Conservation (phyloP, 2,113 vertebrate species). For the Corythoichthys haematopterus region DNA sequence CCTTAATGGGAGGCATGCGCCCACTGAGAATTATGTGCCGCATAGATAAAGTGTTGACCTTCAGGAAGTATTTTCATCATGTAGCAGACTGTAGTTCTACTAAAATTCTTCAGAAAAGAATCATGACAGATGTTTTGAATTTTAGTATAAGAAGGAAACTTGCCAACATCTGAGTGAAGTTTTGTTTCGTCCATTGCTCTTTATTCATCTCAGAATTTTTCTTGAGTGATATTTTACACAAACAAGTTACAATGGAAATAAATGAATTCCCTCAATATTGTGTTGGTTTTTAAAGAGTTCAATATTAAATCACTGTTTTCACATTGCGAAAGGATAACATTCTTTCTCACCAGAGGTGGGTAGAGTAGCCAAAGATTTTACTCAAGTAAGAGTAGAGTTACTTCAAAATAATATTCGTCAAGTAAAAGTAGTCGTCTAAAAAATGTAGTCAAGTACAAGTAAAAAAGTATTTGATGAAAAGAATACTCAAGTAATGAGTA, state of each 20-base stretch:
- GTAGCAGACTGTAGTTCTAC: conserved; percentile 36
- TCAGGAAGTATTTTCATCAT: conserved; percentile 57
- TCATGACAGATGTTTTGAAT: conserved; percentile 40
- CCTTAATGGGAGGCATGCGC: conserved; percentile 54
- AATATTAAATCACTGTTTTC: not conserved
- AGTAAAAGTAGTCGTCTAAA: no score
- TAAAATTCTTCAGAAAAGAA: conserved; percentile 38
- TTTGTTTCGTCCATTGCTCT: not conserved
- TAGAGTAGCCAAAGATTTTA: no score
- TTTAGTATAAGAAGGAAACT: not conserved
- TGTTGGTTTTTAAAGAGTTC: not conserved
- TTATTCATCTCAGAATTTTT: not conserved
- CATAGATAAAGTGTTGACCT: conserved; percentile 50
- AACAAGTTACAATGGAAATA: not conserved
- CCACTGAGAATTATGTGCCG: conserved; percentile 46
- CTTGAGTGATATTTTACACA: not conserved
- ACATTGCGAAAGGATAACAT: not conserved
- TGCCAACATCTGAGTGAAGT: not conserved
- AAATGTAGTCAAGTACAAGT: no score
- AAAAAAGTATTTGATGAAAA: no score
- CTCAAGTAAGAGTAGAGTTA: no score
- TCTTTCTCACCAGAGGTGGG: no score
- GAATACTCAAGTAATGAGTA: no score
- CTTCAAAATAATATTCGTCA: no score
- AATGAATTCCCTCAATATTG: not conserved